phyloP scores from a whole-genome alignment of 2,797 vertebrate genomes.

The Takifugu rubripes region DNA sequence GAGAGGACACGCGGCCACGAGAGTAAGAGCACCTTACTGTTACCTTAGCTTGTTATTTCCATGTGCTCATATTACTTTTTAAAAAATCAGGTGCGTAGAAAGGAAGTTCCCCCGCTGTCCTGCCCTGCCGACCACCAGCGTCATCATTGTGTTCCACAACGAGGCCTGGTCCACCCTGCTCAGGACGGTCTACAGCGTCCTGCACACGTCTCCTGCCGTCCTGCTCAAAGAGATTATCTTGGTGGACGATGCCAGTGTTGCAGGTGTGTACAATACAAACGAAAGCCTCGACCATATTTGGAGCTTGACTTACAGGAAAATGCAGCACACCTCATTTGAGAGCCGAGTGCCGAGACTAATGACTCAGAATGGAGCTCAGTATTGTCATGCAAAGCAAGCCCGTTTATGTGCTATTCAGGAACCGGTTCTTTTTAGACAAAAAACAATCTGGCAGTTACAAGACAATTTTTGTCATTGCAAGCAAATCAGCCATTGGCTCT shows the following conservation, averaged over 20 bases:
- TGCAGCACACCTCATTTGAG: too few relatives aligned
- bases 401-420: too few relatives aligned
- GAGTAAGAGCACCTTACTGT: constrained; percentile 79
- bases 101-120: constrained; percentile 88
- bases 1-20: constrained; percentile 87
- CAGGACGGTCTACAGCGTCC: constrained; percentile 89
- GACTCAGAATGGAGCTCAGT: too few relatives aligned
- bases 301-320: too few relatives aligned
- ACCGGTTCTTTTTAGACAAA: too few relatives aligned
- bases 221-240: constrained; percentile 89
- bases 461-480: too few relatives aligned
- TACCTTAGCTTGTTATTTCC: background rate
- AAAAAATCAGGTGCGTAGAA: constrained; percentile 81
- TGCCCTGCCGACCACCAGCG: constrained; percentile 85
- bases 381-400: too few relatives aligned
- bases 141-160: constrained; percentile 94
- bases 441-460: too few relatives aligned
- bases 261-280: constrained; percentile 68
- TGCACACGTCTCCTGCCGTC: constrained; percentile 83
- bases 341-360: too few relatives aligned
- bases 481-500: too few relatives aligned
- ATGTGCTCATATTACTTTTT: background rate
- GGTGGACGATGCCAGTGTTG: constrained; percentile 90
- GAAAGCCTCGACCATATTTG: background rate
- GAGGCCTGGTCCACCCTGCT: constrained; percentile 95